A percentile compares a stretch with the other conserved stretches of the same genome.
phyloP scores from a whole-genome alignment of 2,113 vertebrate genomes.

The Mixornis gularis region DNA sequence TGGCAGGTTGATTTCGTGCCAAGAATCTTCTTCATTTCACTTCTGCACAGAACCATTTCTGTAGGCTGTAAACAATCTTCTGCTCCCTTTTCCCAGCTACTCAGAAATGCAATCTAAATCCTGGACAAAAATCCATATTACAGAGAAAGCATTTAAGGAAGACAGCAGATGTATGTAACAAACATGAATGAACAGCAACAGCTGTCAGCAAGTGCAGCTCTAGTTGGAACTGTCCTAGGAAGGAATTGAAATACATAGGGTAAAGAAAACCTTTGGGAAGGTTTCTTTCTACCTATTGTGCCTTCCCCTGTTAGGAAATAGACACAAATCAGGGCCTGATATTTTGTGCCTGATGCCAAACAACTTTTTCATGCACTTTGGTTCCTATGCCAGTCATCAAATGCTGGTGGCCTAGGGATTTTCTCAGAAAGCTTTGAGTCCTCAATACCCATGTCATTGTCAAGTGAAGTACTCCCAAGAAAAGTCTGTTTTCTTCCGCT shows the following conservation, averaged over 20 bases:
- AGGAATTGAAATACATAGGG: neutral
- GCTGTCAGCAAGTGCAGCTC: neutral
- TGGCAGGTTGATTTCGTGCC: neutral
- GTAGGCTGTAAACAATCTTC: neutral
- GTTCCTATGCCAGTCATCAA: neutral
- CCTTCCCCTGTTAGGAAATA: neutral
- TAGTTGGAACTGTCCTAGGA: neutral
- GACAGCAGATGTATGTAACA: neutral
- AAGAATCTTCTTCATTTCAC: neutral
- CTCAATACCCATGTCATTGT: neutral
- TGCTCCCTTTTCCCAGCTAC: neutral
- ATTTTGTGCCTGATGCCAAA: neutral
- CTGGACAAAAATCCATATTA: neutral
- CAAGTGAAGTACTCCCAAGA: neutral
- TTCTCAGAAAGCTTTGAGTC: neutral
- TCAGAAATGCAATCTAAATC: neutral
- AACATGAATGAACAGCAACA: neutral
- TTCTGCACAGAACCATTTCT: neutral
- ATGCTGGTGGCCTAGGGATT: neutral
- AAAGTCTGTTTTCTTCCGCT: neutral
- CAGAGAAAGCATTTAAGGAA: neutral
- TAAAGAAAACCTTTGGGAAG: neutral
- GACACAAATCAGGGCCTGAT: neutral
- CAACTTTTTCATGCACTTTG: neutral
- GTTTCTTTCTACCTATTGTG: neutral